Evolutionary conservation across 1,140 invertebrate species (phyloP), one percentile per base, ranked within the genome.

Genomic region (Drosophila neocordata): DNA sequence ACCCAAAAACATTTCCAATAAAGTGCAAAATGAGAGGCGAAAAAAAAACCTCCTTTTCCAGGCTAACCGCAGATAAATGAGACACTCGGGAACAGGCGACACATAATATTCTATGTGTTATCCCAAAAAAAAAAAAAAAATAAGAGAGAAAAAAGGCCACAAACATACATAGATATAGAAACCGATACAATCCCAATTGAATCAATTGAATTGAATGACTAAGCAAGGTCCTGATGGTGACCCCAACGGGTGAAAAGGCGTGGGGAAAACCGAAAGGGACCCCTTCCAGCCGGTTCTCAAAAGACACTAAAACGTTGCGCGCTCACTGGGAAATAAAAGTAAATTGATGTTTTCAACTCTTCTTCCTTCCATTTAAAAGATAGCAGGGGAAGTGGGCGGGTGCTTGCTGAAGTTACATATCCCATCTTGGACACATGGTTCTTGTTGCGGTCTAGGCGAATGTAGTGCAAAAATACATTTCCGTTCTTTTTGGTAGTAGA

Each of bases 141-240:
- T 69, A n/a, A n/a, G n/a, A n/a, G n/a, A n/a, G n/a, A n/a, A n/a
- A n/a, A n/a, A n/a, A n/a, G n/a, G n/a, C n/a, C n/a, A 35, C 34
- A 12, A 12, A 35, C 9, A 35, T 48, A 48, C 15, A 48, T 48
- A 20, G 41, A 48, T 48, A 48, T 48, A 18, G 41, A 48, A 48
- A 48, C 41, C 82, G 82, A 85, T 85, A 85, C 82, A 85, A 85
- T 87, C 82, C 82, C 82, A 85, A 85, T 85, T 85, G 82, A 85
- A 87, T 85, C 82, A 85, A 85, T 85, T 85, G 82, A 85, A 85
- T 85, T 74, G 82, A 85, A 85, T 87, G 82, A 77, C 70, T 77
- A 75, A 81, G 62, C 78, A 82, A 78, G 76, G 75, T 48, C 60
- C 52, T 65, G 66, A 38, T 52, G 79, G 65, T 70, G 59, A 67